phyloP scores from a whole-genome alignment of 2,888 invertebrate genomes.

The Rutpela maculata region DNA sequence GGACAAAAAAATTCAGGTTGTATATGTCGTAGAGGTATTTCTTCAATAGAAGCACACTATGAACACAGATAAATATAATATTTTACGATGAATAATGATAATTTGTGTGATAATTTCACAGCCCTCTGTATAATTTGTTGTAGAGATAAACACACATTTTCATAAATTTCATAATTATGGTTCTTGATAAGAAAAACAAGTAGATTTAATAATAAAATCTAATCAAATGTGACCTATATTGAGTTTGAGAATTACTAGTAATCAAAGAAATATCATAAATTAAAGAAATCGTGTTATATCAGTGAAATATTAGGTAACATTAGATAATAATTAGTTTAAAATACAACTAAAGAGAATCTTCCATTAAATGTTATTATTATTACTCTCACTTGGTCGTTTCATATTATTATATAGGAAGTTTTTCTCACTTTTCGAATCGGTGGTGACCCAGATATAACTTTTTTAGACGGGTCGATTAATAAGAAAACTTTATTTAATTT shows the following conservation, averaged over 20 bases:
- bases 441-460: too few relatives aligned
- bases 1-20: too few relatives aligned
- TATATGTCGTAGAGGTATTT: too few relatives aligned
- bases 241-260: not conserved
- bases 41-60: too few relatives aligned
- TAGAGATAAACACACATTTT: not conserved
- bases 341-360: not conserved
- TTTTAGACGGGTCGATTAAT: too few relatives aligned
- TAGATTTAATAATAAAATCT: slow-evolving; percentile 7
- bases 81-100: too few relatives aligned
- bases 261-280: slow-evolving; percentile 6
- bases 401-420: not conserved
- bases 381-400: not conserved
- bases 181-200: slow-evolving; percentile 20
- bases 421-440: too few relatives aligned
- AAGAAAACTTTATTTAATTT: too few relatives aligned
- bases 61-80: too few relatives aligned
- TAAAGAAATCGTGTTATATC: slow-evolving; percentile 4
- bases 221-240: slow-evolving; percentile 25
- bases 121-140: not conserved
- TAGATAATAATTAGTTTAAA: not conserved
- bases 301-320: not conserved
- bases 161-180: slow-evolving; percentile 19
- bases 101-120: too few relatives aligned
- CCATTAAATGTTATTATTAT: not conserved